A percentile compares a stretch with the other conserved stretches of the same genome.
phyloP scores from a whole-genome alignment of 1,140 invertebrate species.

The Apocrypta bakeri region DNA sequence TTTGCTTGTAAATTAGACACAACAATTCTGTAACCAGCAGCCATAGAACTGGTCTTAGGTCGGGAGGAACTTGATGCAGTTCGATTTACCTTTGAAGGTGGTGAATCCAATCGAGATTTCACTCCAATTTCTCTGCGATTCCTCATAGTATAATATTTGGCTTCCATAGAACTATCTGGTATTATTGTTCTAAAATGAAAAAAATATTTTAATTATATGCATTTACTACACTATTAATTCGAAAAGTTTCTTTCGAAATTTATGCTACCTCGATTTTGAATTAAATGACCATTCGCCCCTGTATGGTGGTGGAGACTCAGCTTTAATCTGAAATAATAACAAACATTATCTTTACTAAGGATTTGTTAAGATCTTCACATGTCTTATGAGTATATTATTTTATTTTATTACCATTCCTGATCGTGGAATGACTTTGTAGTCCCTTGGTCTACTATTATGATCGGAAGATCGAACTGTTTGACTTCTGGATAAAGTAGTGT shows the following conservation, averaged over 20 bases:
- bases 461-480: conserved; percentile 57
- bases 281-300: conserved; percentile 66
- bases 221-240: neutral
- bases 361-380: too few species aligned
- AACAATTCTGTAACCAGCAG: conserved; percentile 83
- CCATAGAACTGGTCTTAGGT: conserved; percentile 72
- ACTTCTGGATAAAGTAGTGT: conserved; percentile 55
- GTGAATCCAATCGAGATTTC: conserved; percentile 73
- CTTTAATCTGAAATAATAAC: conserved; percentile 59
- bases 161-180: conserved; percentile 65
- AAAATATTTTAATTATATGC: neutral
- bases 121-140: conserved; percentile 67
- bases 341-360: conserved; percentile 32
- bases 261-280: conserved; percentile 64
- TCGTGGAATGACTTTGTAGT: conserved; percentile 65
- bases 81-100: conserved; percentile 68
- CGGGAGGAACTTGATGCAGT: conserved; percentile 74
- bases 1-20: conserved; percentile 90
- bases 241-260: neutral
- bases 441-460: conserved; percentile 62
- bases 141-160: conserved; percentile 67
- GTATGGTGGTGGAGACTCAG: conserved; percentile 56
- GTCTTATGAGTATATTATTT: too few species aligned
- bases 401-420: conserved; percentile 59
- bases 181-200: conserved; percentile 62